Percentiles rank a stretch among this genome's conserved stretches.
Evolutionary conservation across 92 coral and sea anemone species (phyloP).

Genomic region (Phenganax subtilis): DNA sequence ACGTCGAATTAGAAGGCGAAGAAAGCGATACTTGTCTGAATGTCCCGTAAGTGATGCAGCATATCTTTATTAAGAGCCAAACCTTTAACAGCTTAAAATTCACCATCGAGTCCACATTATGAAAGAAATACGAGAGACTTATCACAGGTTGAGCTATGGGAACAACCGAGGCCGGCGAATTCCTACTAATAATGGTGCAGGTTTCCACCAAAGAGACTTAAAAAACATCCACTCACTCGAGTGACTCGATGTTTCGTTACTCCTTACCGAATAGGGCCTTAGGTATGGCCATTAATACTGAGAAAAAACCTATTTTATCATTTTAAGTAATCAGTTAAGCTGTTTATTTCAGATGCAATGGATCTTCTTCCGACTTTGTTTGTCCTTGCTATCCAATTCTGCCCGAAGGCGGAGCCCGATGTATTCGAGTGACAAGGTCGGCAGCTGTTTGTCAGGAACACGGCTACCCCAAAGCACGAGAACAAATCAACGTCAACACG

Average conservation of each 20-base stretch:
- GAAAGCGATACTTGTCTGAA: not conserved
- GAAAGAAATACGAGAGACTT: not conserved
- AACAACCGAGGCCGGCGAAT: too few relatives aligned
- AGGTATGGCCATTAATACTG: not conserved
- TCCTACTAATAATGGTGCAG: too few relatives aligned
- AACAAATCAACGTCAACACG: slow-evolving; percentile 38
- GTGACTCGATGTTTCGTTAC: not conserved
- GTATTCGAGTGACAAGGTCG: slow-evolving; percentile 23
- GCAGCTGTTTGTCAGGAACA: slow-evolving; percentile 36
- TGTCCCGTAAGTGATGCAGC: slow-evolving; percentile 10
- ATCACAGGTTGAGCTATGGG: too few relatives aligned
- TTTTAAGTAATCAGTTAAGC: too few relatives aligned
- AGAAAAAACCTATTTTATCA: not conserved
- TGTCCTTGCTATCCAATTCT: slow-evolving; percentile 34
- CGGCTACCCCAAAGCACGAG: slow-evolving; percentile 16
- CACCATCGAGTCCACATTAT: not conserved
- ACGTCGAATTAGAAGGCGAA: slow-evolving; percentile 17
- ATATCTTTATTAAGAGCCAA: not conserved
- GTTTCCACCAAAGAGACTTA: too few relatives aligned
- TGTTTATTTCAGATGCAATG: slow-evolving; percentile 21
- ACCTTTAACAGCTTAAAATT: not conserved
- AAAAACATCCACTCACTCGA: not conserved
- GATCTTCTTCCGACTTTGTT: not conserved
- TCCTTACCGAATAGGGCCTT: not conserved
- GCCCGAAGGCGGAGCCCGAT: not conserved